phyloP scores from a whole-genome alignment of 2,113 vertebrate species.

The Agapornis roseicollis region DNA sequence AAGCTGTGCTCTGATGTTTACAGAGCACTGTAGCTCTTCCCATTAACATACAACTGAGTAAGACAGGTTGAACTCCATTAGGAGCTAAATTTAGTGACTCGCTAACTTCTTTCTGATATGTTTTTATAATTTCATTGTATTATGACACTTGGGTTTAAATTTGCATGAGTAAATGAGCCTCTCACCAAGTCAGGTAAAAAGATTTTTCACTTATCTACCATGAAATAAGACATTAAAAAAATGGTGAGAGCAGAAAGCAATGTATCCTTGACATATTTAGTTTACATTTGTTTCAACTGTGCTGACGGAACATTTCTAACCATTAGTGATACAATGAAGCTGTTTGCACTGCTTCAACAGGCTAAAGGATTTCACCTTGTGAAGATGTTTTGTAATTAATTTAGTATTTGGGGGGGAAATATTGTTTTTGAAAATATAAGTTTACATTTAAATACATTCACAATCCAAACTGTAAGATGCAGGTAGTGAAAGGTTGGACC shows the following conservation, averaged over 20 bases:
- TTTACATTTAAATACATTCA: background rate
- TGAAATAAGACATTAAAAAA: constrained; percentile 57
- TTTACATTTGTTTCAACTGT: constrained; percentile 42
- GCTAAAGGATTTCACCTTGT: constrained; percentile 25
- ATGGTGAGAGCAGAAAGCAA: constrained; percentile 17
- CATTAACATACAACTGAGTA: background rate
- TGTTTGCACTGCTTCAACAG: constrained; percentile 17
- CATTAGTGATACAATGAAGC: constrained; percentile 40
- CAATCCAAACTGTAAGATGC: background rate
- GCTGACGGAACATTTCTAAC: constrained; percentile 41
- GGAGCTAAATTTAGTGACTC: constrained; percentile 61
- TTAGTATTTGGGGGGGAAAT: background rate
- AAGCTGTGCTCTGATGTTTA: background rate
- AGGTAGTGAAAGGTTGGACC: background rate
- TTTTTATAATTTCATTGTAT: constrained; percentile 68
- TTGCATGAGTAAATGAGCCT: constrained; percentile 64
- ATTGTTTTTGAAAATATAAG: background rate
- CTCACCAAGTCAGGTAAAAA: constrained; percentile 52
- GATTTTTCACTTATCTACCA: constrained; percentile 55
- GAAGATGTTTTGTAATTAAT: constrained; percentile 25
- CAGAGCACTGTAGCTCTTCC: background rate
- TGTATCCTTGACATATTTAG: constrained; percentile 24
- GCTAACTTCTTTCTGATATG: constrained; percentile 57
- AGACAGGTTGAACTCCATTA: constrained; percentile 42
- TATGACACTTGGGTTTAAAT: constrained; percentile 69